Conservation (phyloP, 2,888 invertebrate species). For the Toxonevra muliebris region DNA sequence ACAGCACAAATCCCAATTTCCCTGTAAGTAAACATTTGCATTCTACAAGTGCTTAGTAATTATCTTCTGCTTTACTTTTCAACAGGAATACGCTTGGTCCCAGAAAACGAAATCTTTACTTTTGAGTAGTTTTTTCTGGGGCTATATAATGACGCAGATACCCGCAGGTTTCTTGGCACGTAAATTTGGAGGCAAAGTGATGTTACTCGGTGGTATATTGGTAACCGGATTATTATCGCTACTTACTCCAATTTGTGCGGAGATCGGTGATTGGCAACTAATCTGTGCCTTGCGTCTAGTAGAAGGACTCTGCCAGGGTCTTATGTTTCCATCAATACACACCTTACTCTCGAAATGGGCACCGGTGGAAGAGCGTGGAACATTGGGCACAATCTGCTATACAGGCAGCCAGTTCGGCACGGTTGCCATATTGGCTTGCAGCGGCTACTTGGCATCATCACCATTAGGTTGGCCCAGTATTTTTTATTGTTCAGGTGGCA, state of each 20-base stretch:
- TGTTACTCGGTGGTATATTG: constrained; percentile 68
- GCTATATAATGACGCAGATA: constrained; percentile 72
- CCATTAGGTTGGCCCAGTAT: constrained; percentile 79
- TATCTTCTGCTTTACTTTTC: constrained; percentile 12
- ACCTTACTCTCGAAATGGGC: constrained; percentile 76
- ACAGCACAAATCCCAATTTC: constrained; percentile 54
- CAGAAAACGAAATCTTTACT: constrained; percentile 68
- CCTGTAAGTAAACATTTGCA: constrained; percentile 47
- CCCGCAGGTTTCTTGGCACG: constrained; percentile 77
- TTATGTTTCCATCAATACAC: constrained; percentile 74
- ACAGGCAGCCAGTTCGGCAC: constrained; percentile 83
- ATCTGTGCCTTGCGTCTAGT: constrained; percentile 71
- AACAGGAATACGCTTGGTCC: constrained; percentile 71
- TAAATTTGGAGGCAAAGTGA: constrained; percentile 74
- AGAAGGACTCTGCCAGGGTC: constrained; percentile 76
- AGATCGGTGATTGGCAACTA: constrained; percentile 71
- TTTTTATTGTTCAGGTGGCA: constrained; percentile 77
- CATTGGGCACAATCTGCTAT: constrained; percentile 73
- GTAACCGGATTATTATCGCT: constrained; percentile 74
- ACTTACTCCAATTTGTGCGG: constrained; percentile 75
- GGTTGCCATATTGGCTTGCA: constrained; percentile 75
- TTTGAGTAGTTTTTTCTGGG: constrained; percentile 75
- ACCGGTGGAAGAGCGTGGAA: constrained; percentile 74
- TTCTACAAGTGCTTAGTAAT: too few species aligned
- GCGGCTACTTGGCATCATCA: constrained; percentile 76